These are phyloP conservation scores for Hyperoplus lanceolatus DNA, from an alignment of 2,797 vertebrate species.

Conservation along the genomic window DNA sequence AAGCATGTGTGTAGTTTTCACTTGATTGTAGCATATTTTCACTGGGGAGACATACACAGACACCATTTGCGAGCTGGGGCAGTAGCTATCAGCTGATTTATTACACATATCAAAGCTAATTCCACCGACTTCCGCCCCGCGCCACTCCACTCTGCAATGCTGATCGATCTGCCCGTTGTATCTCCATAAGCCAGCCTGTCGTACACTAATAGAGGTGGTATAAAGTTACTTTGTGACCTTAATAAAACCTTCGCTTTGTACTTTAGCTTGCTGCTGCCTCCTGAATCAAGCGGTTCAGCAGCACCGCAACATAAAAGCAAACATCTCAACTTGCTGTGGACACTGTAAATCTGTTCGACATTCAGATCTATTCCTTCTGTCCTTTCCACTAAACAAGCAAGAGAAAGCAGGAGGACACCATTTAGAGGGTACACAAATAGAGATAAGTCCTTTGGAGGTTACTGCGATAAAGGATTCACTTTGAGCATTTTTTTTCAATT, in stretches of 20 bases:
- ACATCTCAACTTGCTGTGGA: constrained; percentile 32
- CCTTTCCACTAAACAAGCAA: neutral
- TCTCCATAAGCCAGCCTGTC: constrained; percentile 76
- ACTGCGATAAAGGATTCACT: constrained; percentile 14
- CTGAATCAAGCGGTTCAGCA: constrained; percentile 59
- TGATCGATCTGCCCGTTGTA: constrained; percentile 80
- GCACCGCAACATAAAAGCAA: constrained; percentile 51
- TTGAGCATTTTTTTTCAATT: constrained; percentile 15
- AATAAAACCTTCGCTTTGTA: constrained; percentile 79
- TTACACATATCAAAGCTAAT: constrained; percentile 70
- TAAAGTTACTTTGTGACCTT: constrained; percentile 84
- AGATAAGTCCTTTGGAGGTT: neutral
- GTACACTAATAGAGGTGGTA: constrained; percentile 75
- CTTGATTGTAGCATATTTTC: constrained; percentile 45
- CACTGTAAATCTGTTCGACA: constrained; percentile 44
- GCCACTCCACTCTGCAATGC: constrained; percentile 56
- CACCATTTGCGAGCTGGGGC: constrained; percentile 25
- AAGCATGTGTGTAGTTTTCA: neutral
- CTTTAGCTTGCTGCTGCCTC: constrained; percentile 49
- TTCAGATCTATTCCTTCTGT: constrained; percentile 1
- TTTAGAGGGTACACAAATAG: constrained; percentile 4
- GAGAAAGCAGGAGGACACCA: constrained; percentile 6
- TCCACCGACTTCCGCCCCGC: constrained; percentile 54
- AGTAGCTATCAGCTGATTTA: constrained; percentile 66
- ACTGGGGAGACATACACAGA: constrained; percentile 56